Conservation (phyloP, 2,888 invertebrate genomes). For the Sphaerophoria rueppellii region DNA sequence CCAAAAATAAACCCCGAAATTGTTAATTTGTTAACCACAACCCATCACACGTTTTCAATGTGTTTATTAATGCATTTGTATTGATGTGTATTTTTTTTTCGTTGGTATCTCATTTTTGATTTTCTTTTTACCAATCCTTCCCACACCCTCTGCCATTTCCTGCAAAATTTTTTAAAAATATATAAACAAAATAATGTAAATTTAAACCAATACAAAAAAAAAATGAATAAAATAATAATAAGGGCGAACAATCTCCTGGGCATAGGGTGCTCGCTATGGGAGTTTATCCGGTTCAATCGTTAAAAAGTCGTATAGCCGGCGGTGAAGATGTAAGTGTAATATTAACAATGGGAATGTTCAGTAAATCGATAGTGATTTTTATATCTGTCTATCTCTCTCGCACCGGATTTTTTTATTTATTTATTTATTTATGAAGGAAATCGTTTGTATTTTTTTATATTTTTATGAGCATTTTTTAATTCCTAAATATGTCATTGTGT, state of each 20-base stretch:
- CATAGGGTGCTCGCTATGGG: conserved; percentile 95
- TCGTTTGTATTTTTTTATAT: not conserved
- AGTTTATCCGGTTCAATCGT: conserved; percentile 93
- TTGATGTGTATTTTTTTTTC: conserved; percentile 51
- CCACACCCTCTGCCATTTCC: conserved; percentile 21
- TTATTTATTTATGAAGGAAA: conserved; percentile 23
- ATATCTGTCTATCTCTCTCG: conserved; percentile 34
- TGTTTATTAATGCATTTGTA: conserved; percentile 65
- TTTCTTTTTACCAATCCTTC: conserved; percentile 43
- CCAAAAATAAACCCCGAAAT: not conserved
- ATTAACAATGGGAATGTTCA: conserved; percentile 41
- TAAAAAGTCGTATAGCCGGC: conserved; percentile 93
- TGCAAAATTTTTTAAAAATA: conserved; percentile 22
- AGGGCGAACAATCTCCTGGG: conserved; percentile 96
- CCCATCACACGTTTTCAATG: conserved; percentile 47
- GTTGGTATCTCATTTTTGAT: not conserved
- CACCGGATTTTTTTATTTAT: conserved; percentile 36
- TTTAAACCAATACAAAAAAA: conserved; percentile 18
- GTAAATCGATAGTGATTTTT: conserved; percentile 50
- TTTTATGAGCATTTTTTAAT: not conserved
- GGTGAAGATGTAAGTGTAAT: conserved; percentile 92
- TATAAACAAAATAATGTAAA: conserved; percentile 21
- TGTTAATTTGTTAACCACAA: conserved; percentile 49
- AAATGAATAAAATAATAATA: conserved; percentile 45
- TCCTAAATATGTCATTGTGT: conserved; percentile 19